Conservation (phyloP, 2,113 vertebrate species). For the Empidonax traillii region DNA sequence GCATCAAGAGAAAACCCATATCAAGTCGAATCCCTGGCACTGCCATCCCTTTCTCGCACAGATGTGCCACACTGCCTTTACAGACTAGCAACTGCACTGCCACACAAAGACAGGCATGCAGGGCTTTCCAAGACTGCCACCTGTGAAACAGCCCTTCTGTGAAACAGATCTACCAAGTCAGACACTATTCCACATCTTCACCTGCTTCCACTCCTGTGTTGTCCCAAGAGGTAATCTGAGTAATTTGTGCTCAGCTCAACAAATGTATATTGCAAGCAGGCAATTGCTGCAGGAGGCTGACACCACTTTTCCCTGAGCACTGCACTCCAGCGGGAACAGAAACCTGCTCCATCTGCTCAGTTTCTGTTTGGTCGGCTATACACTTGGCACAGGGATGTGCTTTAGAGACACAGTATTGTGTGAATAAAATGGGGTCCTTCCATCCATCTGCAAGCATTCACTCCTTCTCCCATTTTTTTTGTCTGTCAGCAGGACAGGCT, state of each 20-base stretch:
- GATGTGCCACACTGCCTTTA: neutral
- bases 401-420: too few relatives aligned
- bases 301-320: neutral
- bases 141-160: neutral
- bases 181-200: too few relatives aligned
- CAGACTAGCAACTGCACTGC: neutral
- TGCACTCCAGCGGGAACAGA: too few relatives aligned
- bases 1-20: too few relatives aligned
- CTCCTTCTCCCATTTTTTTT: too few relatives aligned
- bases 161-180: neutral
- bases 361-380: fast-evolving
- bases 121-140: neutral
- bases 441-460: too few relatives aligned
- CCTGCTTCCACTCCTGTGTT: too few relatives aligned
- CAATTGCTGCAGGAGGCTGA: neutral
- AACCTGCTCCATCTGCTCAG: neutral
- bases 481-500: too few relatives aligned
- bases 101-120: fast-evolving
- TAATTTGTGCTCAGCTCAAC: neutral
- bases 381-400: neutral
- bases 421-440: too few relatives aligned
- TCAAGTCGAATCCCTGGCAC: too few relatives aligned
- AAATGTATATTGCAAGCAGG: fast-evolving
- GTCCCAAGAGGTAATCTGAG: too few relatives aligned
- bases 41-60: too few relatives aligned